Conservation (phyloP, 2,797 vertebrate genomes). For the Brachyrhaphis roseni region DNA sequence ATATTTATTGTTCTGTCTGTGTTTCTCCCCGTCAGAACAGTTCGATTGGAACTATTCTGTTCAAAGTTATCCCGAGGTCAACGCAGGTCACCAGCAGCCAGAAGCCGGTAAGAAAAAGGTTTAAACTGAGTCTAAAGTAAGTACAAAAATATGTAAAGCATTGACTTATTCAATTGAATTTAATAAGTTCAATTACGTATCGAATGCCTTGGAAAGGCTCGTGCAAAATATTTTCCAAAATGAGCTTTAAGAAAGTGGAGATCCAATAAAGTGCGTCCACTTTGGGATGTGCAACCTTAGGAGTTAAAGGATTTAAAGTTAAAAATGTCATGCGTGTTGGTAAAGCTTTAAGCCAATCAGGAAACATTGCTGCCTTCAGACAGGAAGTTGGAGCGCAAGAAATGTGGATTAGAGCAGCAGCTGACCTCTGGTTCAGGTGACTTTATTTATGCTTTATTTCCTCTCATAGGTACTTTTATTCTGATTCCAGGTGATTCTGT, state of each 20-base stretch:
- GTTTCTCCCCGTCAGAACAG: slow-evolving; percentile 73
- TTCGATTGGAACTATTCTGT: slow-evolving; percentile 88
- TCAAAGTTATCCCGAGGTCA: slow-evolving; percentile 90
- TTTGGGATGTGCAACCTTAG: not conserved
- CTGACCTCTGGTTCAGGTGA: not conserved
- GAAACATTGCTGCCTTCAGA: not conserved
- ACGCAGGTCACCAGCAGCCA: slow-evolving; percentile 81
- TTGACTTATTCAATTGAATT: not conserved
- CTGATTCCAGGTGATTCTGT: not conserved
- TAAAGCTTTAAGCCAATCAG: slow-evolving; percentile 6
- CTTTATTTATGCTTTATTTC: slow-evolving; percentile 1
- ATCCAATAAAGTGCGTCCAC: slow-evolving; percentile 4
- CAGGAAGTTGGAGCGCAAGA: not conserved
- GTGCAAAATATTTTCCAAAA: not conserved
- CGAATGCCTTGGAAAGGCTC: not conserved
- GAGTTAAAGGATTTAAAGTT: slow-evolving; percentile 9
- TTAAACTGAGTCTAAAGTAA: not conserved
- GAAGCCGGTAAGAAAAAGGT: slow-evolving; percentile 79
- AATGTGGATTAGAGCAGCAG: not conserved
- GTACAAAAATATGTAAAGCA: not conserved
- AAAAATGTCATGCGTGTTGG: not conserved
- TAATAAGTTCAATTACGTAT: not conserved
- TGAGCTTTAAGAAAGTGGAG: not conserved
- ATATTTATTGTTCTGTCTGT: not conserved
- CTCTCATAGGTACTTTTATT: not conserved